Evolutionary conservation across 2,888 invertebrate genomes (phyloP).

Genomic region (Portevinia maculata): DNA sequence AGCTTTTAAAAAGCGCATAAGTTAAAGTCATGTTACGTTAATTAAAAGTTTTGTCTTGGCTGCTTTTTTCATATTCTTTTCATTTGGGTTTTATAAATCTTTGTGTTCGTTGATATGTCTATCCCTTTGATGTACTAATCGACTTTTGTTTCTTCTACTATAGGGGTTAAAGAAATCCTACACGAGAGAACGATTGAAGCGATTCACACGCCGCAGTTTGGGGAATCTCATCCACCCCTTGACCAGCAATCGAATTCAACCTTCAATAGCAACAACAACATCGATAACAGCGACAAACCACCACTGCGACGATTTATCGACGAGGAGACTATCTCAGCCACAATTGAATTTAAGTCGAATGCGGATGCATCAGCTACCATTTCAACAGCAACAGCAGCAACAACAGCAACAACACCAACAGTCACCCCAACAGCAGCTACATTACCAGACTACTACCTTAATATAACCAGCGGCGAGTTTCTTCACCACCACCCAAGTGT

Average conservation of each 20-base stretch:
- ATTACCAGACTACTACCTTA: conserved; percentile 75
- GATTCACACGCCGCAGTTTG: conserved; percentile 78
- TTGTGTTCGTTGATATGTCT: conserved; percentile 41
- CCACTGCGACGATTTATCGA: conserved; percentile 61
- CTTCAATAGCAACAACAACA: conserved; percentile 54
- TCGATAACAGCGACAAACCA: conserved; percentile 75
- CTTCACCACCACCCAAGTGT: conserved; percentile 38
- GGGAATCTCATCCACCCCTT: conserved; percentile 77
- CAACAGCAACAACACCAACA: conserved; percentile 59
- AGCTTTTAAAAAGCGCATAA: conserved; percentile 48
- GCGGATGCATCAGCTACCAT: conserved; percentile 67
- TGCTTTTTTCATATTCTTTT: conserved; percentile 56
- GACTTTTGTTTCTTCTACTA: conserved; percentile 11
- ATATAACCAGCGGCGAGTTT: conserved; percentile 75
- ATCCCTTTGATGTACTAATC: conserved; percentile 10
- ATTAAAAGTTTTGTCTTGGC: conserved; percentile 64
- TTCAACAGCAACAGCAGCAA: conserved; percentile 66
- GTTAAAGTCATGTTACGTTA: conserved; percentile 56
- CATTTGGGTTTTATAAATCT: conserved; percentile 25
- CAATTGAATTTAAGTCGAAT: conserved; percentile 69
- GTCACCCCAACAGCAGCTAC: conserved; percentile 45
- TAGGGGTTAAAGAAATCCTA: conserved; percentile 79
- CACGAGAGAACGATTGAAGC: conserved; percentile 80
- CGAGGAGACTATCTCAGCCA: conserved; percentile 61
- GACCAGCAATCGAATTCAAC: conserved; percentile 75